Percentiles rank a stretch among this genome's conserved stretches.
phyloP scores from a whole-genome alignment of 2,113 vertebrate genomes.

The Heteronetta atricapilla region DNA sequence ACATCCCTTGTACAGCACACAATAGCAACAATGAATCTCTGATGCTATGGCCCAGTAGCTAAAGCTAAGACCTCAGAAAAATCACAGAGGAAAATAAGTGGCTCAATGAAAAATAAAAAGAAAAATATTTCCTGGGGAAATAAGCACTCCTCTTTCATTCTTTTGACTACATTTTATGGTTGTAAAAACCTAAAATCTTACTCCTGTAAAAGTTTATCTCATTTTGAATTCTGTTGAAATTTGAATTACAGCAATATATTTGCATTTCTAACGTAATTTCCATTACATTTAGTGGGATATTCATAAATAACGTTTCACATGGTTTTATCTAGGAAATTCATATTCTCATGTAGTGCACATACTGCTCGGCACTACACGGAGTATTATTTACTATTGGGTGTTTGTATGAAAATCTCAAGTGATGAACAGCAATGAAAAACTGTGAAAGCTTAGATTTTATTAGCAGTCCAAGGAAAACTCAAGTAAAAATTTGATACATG shows the following conservation, averaged over 20 bases:
- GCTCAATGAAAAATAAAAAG: not conserved
- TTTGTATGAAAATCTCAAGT: not conserved
- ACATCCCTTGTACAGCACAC: not conserved
- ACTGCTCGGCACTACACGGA: not conserved
- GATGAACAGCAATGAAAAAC: not conserved
- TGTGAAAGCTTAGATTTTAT: not conserved
- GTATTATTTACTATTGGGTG: not conserved
- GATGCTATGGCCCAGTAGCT: not conserved
- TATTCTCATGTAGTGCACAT: not conserved
- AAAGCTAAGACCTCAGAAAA: slow-evolving; percentile 10
- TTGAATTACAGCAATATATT: not conserved
- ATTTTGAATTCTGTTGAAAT: not conserved
- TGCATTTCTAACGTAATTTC: not conserved
- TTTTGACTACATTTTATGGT: not conserved
- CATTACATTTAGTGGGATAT: not conserved
- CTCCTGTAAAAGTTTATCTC: not conserved
- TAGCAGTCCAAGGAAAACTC: not conserved
- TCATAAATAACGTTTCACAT: not conserved
- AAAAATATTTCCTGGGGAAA: not conserved
- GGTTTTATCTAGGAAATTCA: not conserved
- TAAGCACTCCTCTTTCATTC: not conserved
- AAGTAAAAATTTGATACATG: not conserved
- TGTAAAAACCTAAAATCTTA: not conserved
- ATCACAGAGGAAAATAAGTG: not conserved
- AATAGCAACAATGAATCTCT: not conserved